These are phyloP conservation scores for Deilephila porcellus DNA, from an alignment of 2,888 invertebrate genomes.

Conservation along the genomic window DNA sequence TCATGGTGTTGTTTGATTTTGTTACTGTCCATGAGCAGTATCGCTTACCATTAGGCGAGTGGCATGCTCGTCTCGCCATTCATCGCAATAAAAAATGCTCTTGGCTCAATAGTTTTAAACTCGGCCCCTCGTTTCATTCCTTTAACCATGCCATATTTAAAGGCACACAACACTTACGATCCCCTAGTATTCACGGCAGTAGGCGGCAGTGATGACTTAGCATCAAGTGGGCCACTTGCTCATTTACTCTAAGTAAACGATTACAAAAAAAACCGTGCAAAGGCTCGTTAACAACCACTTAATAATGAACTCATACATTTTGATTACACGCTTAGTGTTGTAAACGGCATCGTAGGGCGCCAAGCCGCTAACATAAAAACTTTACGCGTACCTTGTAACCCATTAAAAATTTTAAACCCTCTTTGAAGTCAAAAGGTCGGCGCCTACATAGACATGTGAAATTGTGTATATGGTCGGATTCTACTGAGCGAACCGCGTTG, in stretches of 20 bases:
- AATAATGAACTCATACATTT: conserved; percentile 24
- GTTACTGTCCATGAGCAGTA: too few relatives aligned
- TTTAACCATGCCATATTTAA: too few relatives aligned
- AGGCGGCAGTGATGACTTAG: too few relatives aligned
- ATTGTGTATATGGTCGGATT: conserved; percentile 18
- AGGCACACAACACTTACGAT: too few relatives aligned
- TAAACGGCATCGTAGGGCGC: conserved; percentile 13
- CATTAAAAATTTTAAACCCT: conserved; percentile 24
- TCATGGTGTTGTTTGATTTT: too few relatives aligned
- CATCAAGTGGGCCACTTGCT: neutral
- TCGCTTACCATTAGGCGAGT: too few relatives aligned
- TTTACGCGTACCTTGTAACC: conserved; percentile 21
- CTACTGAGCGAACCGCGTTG: conserved; percentile 21
- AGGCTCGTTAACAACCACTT: neutral
- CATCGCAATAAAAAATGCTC: too few relatives aligned
- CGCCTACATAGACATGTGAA: conserved; percentile 19
- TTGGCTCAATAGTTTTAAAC: too few relatives aligned
- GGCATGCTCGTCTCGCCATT: too few relatives aligned
- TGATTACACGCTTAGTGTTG: conserved; percentile 4
- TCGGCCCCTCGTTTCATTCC: too few relatives aligned
- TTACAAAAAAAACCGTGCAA: neutral
- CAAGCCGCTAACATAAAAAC: conserved; percentile 20
- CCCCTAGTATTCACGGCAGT: too few relatives aligned
- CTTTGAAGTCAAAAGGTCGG: conserved; percentile 26
- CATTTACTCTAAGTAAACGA: too few relatives aligned